Percentiles rank a stretch among this genome's conserved stretches.
phyloP scores from a whole-genome alignment of 1,140 invertebrate genomes.

The Aphelinus certus region DNA sequence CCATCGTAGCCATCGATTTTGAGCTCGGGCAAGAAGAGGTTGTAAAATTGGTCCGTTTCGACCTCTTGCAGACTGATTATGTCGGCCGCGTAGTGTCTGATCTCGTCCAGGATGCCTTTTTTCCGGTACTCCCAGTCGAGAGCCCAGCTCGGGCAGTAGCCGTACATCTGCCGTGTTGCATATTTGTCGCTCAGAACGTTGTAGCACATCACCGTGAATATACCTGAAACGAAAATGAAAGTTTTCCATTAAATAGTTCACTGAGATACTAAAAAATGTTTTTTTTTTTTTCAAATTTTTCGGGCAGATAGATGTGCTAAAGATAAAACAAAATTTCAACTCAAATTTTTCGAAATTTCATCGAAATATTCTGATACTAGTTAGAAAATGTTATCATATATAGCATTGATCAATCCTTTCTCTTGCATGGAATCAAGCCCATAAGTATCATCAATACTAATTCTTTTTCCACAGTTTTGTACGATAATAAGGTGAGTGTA shows the following conservation, averaged over 20 bases:
- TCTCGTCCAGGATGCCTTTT: constrained; percentile 97
- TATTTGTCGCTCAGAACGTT: constrained; percentile 99
- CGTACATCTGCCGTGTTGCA: constrained; percentile 96
- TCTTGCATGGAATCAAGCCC: no score
- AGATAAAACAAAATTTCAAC: no score
- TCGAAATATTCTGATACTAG: no score
- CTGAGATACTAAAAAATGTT: not conserved
- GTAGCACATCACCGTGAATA: constrained; percentile 99
- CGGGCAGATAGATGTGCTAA: no score
- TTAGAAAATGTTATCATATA: no score
- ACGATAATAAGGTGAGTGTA: no score
- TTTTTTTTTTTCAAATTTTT: no score
- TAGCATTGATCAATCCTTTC: no score
- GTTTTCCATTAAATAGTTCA: not conserved
- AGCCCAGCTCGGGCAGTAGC: constrained; percentile 97
- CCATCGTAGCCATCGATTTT: constrained; percentile 94
- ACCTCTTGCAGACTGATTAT: constrained; percentile 99
- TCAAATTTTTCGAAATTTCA: no score
- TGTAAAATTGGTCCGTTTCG: constrained; percentile 98
- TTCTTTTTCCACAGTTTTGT: no score
- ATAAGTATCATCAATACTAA: no score
- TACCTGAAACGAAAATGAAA: constrained; percentile 70
- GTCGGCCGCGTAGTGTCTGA: constrained; percentile 95
- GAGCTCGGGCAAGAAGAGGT: constrained; percentile 95
- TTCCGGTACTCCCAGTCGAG: constrained; percentile 98